Percentiles rank a stretch among this genome's conserved stretches.
phyloP scores from a whole-genome alignment of 2,888 invertebrate species.

The Rhingia campestris region DNA sequence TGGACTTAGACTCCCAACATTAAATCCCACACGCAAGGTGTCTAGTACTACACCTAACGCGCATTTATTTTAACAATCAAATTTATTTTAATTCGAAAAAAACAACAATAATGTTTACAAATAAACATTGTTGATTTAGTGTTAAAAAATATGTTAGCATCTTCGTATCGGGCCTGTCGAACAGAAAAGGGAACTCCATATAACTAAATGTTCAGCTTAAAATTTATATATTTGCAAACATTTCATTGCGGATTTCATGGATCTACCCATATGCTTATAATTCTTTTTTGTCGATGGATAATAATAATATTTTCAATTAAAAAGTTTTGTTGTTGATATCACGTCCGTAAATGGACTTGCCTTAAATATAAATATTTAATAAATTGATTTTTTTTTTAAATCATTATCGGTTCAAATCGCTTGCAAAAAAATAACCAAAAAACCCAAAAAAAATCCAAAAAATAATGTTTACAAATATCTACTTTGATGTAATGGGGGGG shows the following conservation, averaged over 20 bases:
- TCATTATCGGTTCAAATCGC: constrained; percentile 12
- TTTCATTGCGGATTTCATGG: constrained; percentile 12
- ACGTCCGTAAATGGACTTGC: constrained; percentile 6
- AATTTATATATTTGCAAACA: constrained; percentile 48
- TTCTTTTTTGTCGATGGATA: constrained; percentile 7
- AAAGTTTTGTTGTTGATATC: constrained; percentile 1
- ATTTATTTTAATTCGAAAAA: constrained; percentile 52
- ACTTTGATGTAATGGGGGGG: constrained; percentile 2
- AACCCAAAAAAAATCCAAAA: neutral
- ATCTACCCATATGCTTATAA: constrained; percentile 2
- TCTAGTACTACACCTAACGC: neutral
- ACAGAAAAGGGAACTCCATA: constrained; percentile 14
- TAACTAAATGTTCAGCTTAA: constrained; percentile 25
- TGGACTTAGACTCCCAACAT: neutral
- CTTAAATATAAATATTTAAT: constrained; percentile 54
- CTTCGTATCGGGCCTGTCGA: constrained; percentile 6
- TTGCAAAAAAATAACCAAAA: constrained; percentile 17
- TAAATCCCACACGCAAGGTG: neutral
- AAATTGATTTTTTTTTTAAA: constrained; percentile 34
- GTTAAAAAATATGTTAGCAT: constrained; percentile 30
- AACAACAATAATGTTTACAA: constrained; percentile 35
- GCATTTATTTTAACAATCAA: constrained; percentile 39
- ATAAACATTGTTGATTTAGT: constrained; percentile 44
- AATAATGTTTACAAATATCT: neutral
- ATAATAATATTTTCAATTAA: constrained; percentile 23